phyloP scores from a whole-genome alignment of 2,113 vertebrate species.

The Varanus salvator region DNA sequence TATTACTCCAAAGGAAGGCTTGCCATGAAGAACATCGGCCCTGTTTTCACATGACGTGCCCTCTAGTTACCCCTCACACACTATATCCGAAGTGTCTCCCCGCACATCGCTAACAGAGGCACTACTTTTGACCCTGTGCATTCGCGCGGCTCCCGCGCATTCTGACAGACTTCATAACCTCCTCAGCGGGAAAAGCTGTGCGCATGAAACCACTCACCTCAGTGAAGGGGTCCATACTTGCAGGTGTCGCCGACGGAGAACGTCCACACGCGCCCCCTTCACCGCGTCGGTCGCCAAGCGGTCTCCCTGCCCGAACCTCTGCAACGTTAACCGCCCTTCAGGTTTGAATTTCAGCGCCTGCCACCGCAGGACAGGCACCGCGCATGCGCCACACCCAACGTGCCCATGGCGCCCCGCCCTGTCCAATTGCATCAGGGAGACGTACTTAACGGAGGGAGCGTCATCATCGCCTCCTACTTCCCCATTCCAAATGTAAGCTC shows the following conservation, averaged over 20 bases:
- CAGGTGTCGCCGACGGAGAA: neutral
- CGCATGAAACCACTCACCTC: slow-evolving; percentile 81
- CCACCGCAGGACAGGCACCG: slow-evolving; percentile 65
- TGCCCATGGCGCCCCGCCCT: neutral
- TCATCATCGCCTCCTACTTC: fast-evolving
- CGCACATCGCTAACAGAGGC: neutral
- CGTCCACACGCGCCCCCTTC: fast-evolving
- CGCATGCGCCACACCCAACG: slow-evolving; percentile 69
- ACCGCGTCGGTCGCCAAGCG: fast-evolving
- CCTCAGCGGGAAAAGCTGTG: too few relatives aligned
- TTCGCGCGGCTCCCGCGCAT: too few relatives aligned
- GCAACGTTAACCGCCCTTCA: slow-evolving; percentile 55
- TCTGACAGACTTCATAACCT: neutral
- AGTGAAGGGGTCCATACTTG: slow-evolving; percentile 92
- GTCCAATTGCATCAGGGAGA: neutral
- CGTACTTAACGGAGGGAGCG: neutral
- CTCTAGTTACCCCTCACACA: neutral
- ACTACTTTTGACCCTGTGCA: neutral
- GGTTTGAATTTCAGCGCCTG: slow-evolving; percentile 96
- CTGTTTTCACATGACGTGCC: neutral
- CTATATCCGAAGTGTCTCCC: neutral
- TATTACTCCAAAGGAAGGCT: neutral
- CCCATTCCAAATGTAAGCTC: fast-evolving
- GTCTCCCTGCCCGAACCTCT: too few relatives aligned
- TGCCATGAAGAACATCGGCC: neutral